Evolutionary conservation across 1,140 invertebrate genomes (phyloP), one percentile per base, ranked within the genome.

Genomic region (Capitella teleta): DNA sequence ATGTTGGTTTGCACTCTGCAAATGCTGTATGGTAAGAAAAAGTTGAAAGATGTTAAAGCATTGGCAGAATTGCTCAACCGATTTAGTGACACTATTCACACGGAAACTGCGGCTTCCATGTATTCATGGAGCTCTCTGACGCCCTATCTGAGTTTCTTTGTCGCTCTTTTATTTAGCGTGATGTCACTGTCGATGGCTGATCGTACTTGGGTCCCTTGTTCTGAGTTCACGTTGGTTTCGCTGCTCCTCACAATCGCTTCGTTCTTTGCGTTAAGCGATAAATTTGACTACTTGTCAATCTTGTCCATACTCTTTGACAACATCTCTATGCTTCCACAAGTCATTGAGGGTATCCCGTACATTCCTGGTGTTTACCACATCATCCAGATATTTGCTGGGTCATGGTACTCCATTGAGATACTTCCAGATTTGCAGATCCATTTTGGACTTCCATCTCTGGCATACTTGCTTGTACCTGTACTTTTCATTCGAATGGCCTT

Each of bases 1-100:
- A 86, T 86, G 83, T 74, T 84, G 1, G 71, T 84, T 26, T 77
- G 81, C 26, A 85, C 83, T 0, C 84, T 84, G 56, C 82, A 83
- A 67, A 84, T 86, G 79, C 46, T 51, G 30, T 51, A 51, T n/a
- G n/a, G n/a, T n/a, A n/a, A n/a, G n/a, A 12, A n/a, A n/a, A 40
- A 40, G 38, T 3, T 40, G 38, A 12, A 24, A 21, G 38, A 40
- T 40, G 45, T 52, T 1, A 36, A 30, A 18, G 51, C 24, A 18
- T 28, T 52, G 18, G 51, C 51, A 26, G 45, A 52, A 10, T 38
- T 52, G 51, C 45, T 52, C 21, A 36, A 28, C 5, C 16, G 45
- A 12, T 52, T 52, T 36, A 45, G 28, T 32, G 32, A 47, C 10
- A 48, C 34, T 4, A 34, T 52, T 38, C 24, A 24, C 45, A 34